phyloP scores from a whole-genome alignment of 2,888 invertebrate genomes.

The Drosophila tripunctata region DNA sequence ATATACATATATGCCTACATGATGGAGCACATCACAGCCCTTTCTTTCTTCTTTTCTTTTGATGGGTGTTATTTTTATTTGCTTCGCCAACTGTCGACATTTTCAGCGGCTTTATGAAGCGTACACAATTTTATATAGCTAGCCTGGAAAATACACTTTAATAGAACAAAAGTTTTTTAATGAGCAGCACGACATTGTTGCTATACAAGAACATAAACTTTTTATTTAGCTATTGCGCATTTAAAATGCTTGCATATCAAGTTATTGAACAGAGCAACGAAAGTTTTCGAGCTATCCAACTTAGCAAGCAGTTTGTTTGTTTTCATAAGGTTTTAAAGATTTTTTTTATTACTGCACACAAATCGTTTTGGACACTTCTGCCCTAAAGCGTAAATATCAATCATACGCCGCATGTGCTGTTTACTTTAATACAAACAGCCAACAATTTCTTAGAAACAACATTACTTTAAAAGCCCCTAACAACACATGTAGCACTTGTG shows the following conservation, averaged over 20 bases:
- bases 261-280: conserved; percentile 26
- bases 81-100: conserved; percentile 4
- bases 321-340: too few relatives aligned
- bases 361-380: neutral
- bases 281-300: conserved; percentile 6
- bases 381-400: conserved; percentile 61
- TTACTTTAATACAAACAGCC: conserved; percentile 51
- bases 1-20: conserved; percentile 1
- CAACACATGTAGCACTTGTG: conserved; percentile 68
- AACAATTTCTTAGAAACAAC: conserved; percentile 60
- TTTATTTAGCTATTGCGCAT: conserved; percentile 1
- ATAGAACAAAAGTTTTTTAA: conserved; percentile 57
- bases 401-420: conserved; percentile 53
- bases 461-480: conserved; percentile 65
- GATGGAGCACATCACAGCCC: conserved; percentile 38
- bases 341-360: neutral
- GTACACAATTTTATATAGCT: conserved; percentile 28
- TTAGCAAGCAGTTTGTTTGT: neutral
- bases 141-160: conserved; percentile 28
- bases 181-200: conserved; percentile 35
- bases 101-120: conserved; percentile 42
- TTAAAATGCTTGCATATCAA: neutral
- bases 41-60: conserved; percentile 56
- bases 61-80: neutral
- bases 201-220: neutral